A percentile compares a stretch with the other conserved stretches of the same genome.
Conservation (phyloP, 2,797 vertebrate species). For the Lateolabrax maculatus region DNA sequence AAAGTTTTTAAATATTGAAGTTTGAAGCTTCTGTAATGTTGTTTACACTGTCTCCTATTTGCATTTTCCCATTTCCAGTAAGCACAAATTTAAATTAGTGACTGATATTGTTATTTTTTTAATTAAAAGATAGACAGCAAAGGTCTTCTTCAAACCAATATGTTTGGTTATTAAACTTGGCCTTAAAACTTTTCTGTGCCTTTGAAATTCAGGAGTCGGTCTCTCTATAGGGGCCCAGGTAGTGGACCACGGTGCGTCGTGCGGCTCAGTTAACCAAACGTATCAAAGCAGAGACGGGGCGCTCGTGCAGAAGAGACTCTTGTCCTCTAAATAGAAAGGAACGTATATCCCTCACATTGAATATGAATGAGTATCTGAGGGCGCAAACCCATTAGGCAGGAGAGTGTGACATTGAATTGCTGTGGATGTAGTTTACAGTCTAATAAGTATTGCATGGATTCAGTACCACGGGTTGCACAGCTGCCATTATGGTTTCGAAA, state of each 20-base stretch:
- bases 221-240: neutral
- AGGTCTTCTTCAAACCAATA: neutral
- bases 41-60: neutral
- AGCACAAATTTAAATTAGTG: neutral
- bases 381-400: neutral
- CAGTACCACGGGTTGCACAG: no score
- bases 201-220: neutral
- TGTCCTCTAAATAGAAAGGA: conserved; percentile 13
- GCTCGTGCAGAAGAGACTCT: conserved; percentile 13
- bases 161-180: neutral
- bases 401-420: neutral
- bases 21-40: neutral
- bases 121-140: neutral
- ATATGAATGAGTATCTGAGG: neutral
- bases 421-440: neutral
- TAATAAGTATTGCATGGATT: neutral
- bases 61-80: neutral
- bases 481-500: no score
- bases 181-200: neutral
- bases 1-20: neutral
- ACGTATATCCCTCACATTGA: neutral
- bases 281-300: conserved; percentile 4
- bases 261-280: conserved; percentile 14
- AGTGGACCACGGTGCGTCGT: conserved; percentile 5
- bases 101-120: neutral